Evolutionary conservation across 2,888 invertebrate genomes (phyloP).

Genomic region (Notodonta dromedarius): DNA sequence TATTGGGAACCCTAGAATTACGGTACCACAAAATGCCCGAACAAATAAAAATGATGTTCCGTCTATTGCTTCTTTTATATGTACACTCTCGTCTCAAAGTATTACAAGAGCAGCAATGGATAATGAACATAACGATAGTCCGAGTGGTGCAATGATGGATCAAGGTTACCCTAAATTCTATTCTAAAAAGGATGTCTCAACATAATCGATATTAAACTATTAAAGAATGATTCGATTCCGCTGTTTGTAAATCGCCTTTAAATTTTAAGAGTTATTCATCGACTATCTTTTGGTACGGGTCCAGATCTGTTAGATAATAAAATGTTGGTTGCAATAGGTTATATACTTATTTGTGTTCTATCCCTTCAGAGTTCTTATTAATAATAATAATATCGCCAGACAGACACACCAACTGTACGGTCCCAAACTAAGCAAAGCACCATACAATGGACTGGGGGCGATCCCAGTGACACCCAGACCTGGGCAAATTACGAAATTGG

Average conservation of each 20-base stretch:
- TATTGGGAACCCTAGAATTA: conserved; percentile 37
- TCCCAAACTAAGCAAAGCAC: too few relatives aligned
- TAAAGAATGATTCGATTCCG: conserved; percentile 30
- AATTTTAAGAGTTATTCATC: conserved; percentile 6
- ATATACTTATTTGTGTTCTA: too few relatives aligned
- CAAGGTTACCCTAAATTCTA: conserved; percentile 45
- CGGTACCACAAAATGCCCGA: conserved; percentile 6
- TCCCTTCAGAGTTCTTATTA: too few relatives aligned
- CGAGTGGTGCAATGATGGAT: neutral
- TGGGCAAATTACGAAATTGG: too few relatives aligned
- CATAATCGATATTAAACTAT: conserved; percentile 34
- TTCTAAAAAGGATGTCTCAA: conserved; percentile 50
- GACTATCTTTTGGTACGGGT: too few relatives aligned
- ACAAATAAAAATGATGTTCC: neutral
- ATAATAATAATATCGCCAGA: too few relatives aligned
- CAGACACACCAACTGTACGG: too few relatives aligned
- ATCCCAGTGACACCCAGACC: too few relatives aligned
- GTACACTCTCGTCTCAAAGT: accelerated
- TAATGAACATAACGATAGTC: neutral
- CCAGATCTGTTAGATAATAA: too few relatives aligned
- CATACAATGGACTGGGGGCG: too few relatives aligned
- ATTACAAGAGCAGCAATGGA: conserved; percentile 13
- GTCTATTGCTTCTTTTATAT: conserved; percentile 12
- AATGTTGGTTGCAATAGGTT: too few relatives aligned
- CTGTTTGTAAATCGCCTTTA: conserved; percentile 26